Conservation (phyloP, 2,113 vertebrate genomes). For the Ammodramus savannarum region DNA sequence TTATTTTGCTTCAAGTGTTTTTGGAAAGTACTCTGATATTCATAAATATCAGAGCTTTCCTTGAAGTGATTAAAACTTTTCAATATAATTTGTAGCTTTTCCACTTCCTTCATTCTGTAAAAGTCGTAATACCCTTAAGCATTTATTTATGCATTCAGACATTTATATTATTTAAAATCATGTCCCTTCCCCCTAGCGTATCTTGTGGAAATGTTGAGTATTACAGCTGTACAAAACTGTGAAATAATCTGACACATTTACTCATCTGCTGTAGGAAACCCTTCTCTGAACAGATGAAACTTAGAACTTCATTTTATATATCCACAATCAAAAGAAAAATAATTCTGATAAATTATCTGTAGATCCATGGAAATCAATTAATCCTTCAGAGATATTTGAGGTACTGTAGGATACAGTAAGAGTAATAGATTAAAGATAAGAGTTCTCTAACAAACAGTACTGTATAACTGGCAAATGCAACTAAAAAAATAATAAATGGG, state of each 20-base stretch:
- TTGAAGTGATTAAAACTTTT: neutral
- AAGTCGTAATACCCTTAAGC: neutral
- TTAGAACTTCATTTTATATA: neutral
- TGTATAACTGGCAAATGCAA: neutral
- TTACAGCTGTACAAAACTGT: neutral
- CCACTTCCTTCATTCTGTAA: neutral
- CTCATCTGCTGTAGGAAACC: neutral
- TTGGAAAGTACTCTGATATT: neutral
- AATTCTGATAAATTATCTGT: neutral
- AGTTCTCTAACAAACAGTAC: neutral
- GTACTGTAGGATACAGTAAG: neutral
- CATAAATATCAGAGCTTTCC: neutral
- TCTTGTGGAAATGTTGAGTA: neutral
- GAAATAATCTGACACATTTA: neutral
- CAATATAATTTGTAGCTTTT: neutral
- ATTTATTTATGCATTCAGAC: neutral
- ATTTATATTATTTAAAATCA: neutral
- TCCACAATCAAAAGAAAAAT: neutral
- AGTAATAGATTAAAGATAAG: neutral
- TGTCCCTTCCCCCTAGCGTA: neutral
- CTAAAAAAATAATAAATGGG: neutral
- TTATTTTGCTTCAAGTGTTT: neutral
- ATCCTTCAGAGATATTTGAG: neutral
- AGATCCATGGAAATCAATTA: neutral
- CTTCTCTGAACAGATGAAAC: neutral